phyloP scores from a whole-genome alignment of 2,888 invertebrate genomes.

The Drepana falcataria region DNA sequence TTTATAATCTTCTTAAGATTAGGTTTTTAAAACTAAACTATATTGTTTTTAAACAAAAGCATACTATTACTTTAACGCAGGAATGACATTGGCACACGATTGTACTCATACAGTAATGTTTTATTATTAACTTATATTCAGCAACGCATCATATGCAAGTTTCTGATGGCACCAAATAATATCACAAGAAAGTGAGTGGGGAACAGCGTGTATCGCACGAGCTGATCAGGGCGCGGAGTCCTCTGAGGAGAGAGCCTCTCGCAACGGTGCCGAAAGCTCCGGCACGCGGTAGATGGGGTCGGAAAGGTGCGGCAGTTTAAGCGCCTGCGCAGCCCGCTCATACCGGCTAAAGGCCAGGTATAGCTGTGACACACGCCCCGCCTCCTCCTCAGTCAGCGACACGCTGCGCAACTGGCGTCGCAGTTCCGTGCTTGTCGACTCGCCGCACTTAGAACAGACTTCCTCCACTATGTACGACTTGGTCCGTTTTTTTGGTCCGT shows the following conservation, averaged over 20 bases:
- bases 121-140: neutral
- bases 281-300: conserved; percentile 64
- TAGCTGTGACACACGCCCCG: conserved; percentile 53
- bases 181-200: conserved; percentile 31
- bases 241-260: conserved; percentile 43
- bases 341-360: conserved; percentile 56
- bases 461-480: conserved; percentile 46
- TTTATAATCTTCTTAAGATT: too few species aligned
- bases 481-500: conserved; percentile 33
- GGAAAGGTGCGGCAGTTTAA: conserved; percentile 57
- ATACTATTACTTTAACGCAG: too few species aligned
- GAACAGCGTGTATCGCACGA: conserved; percentile 8
- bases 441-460: conserved; percentile 57
- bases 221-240: too few species aligned
- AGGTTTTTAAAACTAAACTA: too few species aligned
- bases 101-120: too few species aligned
- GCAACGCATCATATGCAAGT: conserved; percentile 22
- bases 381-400: conserved; percentile 61
- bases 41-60: too few species aligned
- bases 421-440: conserved; percentile 50
- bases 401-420: conserved; percentile 53
- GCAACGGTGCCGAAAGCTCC: conserved; percentile 51
- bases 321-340: conserved; percentile 51
- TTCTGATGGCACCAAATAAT: conserved; percentile 41
- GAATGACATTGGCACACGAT: too few species aligned